Evolutionary conservation across 2,797 vertebrate genomes (phyloP), one percentile per base, ranked within the genome.

Genomic region (Sarcophilus harrisii): DNA sequence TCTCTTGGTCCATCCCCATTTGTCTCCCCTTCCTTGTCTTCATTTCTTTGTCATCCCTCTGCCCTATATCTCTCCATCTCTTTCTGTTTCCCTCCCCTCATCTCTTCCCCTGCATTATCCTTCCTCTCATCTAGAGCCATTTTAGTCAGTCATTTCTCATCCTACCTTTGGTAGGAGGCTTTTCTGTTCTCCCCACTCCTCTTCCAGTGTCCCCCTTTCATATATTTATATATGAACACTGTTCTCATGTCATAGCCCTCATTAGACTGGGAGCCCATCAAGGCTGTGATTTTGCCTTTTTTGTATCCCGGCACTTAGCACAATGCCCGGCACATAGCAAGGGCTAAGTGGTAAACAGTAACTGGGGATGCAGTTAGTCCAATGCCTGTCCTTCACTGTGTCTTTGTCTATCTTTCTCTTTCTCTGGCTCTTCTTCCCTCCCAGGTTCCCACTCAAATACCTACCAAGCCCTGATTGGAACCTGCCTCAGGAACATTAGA

Each of bases 391-490:
- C 32, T 2, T 87, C 21, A 27, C 38, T 27, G 30, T 66, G 60
- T 66, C 13, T 66, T 13, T 12, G 30, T 66, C 13, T 60, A 66
- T n/a, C 30, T 38, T n/a, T 73, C 60, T 81, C 57, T 55, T 55
- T 38, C 9, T 60, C 38, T 32, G 32, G 13, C 62, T 52, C 27
- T 13, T 58, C 54, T 81, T 38, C 11, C 62, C 32, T 38, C 27
- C 54, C 24, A 81, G n/a, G 52, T 45, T n/a, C 54, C 6, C 2
- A 6, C 73, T 13, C 73, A 24, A 27, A 87, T 32, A 87, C 38
- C 38, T 87, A 14, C 52, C 49, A 29, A 58, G 24, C 45, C 73
- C 81, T 93, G 92, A 45, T 57, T 93, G 92, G 92, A 73, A 90
- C 54, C 73, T 90, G 73, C 38, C 38, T 16, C 28, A 29, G 92